A percentile compares a stretch with the other conserved stretches of the same genome.
phyloP scores from a whole-genome alignment of 2,797 vertebrate species.

The Coregonus sp. region DNA sequence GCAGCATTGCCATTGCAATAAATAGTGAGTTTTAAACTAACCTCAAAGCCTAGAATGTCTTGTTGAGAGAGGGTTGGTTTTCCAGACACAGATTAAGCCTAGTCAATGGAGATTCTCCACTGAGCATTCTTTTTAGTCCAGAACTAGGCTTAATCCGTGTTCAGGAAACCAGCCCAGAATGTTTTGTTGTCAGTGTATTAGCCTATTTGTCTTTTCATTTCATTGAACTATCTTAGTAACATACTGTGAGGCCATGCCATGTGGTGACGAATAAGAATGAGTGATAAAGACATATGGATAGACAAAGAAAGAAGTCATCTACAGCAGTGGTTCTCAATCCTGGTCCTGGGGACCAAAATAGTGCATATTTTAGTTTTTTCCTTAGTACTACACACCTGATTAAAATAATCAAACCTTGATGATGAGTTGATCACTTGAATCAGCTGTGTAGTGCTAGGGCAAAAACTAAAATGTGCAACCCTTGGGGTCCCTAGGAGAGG shows the following conservation, averaged over 20 bases:
- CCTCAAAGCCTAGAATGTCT: slow-evolving; percentile 36
- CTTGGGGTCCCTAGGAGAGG: too few relatives aligned
- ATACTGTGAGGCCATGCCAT: slow-evolving; percentile 15
- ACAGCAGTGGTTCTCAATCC: too few relatives aligned
- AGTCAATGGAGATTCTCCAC: background rate
- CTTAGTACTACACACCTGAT: too few relatives aligned
- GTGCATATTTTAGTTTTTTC: too few relatives aligned
- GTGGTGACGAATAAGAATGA: background rate
- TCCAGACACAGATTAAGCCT: background rate
- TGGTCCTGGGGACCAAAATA: too few relatives aligned
- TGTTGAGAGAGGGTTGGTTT: slow-evolving; percentile 13
- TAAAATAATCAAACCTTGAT: too few relatives aligned
- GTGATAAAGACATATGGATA: background rate
- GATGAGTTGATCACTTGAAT: too few relatives aligned
- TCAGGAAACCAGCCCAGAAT: background rate
- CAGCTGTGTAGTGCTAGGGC: too few relatives aligned
- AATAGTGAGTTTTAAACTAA: slow-evolving; percentile 29
- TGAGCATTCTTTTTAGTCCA: background rate
- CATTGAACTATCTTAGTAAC: slow-evolving; percentile 21
- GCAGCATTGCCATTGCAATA: slow-evolving; percentile 34
- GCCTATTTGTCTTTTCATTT: slow-evolving; percentile 13
- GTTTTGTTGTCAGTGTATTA: background rate
- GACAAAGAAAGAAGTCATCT: too few relatives aligned
- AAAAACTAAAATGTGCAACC: too few relatives aligned
- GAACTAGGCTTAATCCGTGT: background rate